Base-by-base conservation (phyloP, 2,888 invertebrate genomes). In the Copidosoma aretas region DNA sequence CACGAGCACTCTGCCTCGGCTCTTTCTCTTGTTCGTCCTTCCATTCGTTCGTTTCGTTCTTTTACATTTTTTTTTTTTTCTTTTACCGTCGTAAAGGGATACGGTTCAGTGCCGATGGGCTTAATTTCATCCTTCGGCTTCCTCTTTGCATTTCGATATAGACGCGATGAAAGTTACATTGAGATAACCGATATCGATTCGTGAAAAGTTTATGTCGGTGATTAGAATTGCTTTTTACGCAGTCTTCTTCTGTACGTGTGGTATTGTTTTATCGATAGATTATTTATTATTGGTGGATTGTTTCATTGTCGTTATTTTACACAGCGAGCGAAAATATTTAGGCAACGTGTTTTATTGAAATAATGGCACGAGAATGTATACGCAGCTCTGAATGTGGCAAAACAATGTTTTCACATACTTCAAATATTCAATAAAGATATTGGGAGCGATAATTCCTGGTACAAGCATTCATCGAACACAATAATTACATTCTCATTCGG, bases 91-190 rank as follows among this genome's bases (percentile, higher is more conserved):
- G 24, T 24, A 59, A 51, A 49, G 21, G 10, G 60, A 60, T 65
- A 46, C 59, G 10, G 10, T 59, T 24, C 25, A 32, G 19, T 60
- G 49, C 14, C 12, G 19, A 17, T 10, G 12, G 5, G 15, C 43
- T 65, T 53, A 22, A 52, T 60, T 65, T 65, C 25, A 54, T 65
- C 46, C 46, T n/a, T n/a, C 51, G 19, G 22, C 59, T 49, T 59
- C 43, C 25, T 25, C 41, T 53, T 59, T 22, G 5, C 14, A 14
- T 53, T 57, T 15, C 21, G 32, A 32, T 56, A 25, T 32, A 17
- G 43, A 8, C 43, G 12, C 12, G 17, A 8, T 17, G 43, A 14
- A 17, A 46, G 8, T 46, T 56, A 15, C 17, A 56, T 12, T 56
- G 56, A 32, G 4, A 46, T 46, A 46, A 46, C 14, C 12, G 17